Base-by-base conservation (phyloP, 1,140 invertebrate species). In the Brachionus plicatilis region DNA sequence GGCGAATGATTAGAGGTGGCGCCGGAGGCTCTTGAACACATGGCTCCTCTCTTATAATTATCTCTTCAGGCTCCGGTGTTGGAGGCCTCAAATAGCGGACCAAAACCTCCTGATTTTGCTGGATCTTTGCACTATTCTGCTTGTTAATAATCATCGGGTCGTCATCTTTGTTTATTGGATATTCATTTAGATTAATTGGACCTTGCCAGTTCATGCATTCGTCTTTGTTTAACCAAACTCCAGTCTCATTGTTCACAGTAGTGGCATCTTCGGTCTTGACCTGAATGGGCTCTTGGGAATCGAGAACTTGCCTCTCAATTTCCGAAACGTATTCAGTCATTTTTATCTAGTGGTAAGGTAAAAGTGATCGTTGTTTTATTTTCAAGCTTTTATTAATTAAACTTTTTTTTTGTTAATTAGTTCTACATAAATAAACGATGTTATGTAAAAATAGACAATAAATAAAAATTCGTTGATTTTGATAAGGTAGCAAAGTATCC, bases 81-180 rank as follows among this genome's bases (percentile, higher is more conserved):
- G 83, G 68, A 56, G 83, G 83, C 29, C 17, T 76, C 20, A 76
- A 27, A 8, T 76, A 76, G 12, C 72, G 41, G 17, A 76, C 33
- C 17, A 14, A 4, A 27, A 50, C 20, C 20, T 76, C 43, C 20
- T 76, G 72, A 33, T 50, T 29, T 27, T 37, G 20, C 5, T 76
- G 20, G 5, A 76, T 27, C 14, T 37, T 37, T 50, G 24, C 45
- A 12, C 11, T 20, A 11, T 29, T 29, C 5, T 53, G n/a, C 37
- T 66, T 56, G 2, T 45, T n/a, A n/a, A 85, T 68, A 29, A 85
- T 1, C 56, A 78, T n/a, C 2, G 84, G 84, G 65, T 50, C 24
- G 5, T 53, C 12, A 53, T 85, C 84, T 56, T 60, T 9, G 50
- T 85, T 85, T 27, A 85, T 79, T 20, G 20, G 20, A 56, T 84